Percentiles rank a stretch among this genome's conserved stretches.
These are phyloP conservation scores for Cydia strobilella DNA, from an alignment of 1,140 invertebrate species.

Conservation along the genomic window DNA sequence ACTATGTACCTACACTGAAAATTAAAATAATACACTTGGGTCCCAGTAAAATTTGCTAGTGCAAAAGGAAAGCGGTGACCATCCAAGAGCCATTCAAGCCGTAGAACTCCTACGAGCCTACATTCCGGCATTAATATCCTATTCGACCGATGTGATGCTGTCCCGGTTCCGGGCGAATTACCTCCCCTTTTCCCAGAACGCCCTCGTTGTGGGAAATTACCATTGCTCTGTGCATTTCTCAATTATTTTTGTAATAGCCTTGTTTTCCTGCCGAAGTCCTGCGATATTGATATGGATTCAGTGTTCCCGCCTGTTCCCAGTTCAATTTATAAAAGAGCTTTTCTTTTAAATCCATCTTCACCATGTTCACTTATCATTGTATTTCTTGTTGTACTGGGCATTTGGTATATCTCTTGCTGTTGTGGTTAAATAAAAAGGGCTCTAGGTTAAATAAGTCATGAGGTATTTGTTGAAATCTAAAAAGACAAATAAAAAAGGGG, in stretches of 20 bases:
- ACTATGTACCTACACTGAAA: too few species aligned
- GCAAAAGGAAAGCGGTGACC: constrained; percentile 8
- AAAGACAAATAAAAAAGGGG: too few species aligned
- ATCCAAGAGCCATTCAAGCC: not conserved
- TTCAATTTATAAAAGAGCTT: constrained; percentile 19
- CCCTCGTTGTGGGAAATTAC: constrained; percentile 36
- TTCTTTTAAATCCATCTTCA: constrained; percentile 6
- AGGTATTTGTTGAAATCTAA: too few species aligned
- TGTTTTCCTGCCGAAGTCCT: constrained; percentile 30
- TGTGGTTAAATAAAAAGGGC: too few species aligned
- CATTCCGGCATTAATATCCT: constrained; percentile 28
- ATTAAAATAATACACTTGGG: not conserved
- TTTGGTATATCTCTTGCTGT: too few species aligned
- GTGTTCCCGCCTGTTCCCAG: constrained; percentile 10
- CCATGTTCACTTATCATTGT: not conserved
- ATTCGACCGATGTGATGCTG: constrained; percentile 34
- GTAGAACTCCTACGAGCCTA: constrained; percentile 2
- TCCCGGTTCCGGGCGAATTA: constrained; percentile 22
- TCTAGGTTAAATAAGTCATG: too few species aligned
- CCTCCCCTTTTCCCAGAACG: not conserved
- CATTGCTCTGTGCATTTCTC: constrained; percentile 39
- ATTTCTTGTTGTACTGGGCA: not conserved
- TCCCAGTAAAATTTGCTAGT: not conserved
- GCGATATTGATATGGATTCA: constrained; percentile 12
- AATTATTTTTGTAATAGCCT: constrained; percentile 39